These are phyloP conservation scores for Rhabdomys dilectus DNA, from an alignment of 2,113 vertebrate genomes.

Conservation along the genomic window DNA sequence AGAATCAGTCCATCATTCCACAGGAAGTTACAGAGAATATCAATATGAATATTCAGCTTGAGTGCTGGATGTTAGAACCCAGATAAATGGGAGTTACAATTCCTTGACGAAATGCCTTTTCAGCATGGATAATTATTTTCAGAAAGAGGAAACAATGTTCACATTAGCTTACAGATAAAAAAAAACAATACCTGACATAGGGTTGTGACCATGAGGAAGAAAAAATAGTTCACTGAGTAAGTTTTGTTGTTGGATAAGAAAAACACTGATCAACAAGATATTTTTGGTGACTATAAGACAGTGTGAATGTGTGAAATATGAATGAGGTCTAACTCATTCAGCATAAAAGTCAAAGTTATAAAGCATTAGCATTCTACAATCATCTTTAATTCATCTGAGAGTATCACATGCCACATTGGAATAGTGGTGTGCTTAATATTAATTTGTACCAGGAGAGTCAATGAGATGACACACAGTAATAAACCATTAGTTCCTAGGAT, in stretches of 20 bases:
- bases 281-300: neutral
- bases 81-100: no score
- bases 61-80: no score
- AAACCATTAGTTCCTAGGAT: neutral
- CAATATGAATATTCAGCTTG: no score
- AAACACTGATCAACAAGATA: neutral
- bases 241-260: no score
- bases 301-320: neutral
- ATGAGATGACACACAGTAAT: neutral
- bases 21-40: no score
- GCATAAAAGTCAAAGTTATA: neutral
- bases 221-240: neutral
- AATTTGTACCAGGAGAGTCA: neutral
- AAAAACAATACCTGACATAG: neutral
- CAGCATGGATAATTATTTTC: no score
- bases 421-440: neutral
- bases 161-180: no score
- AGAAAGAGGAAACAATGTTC: no score
- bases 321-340: neutral
- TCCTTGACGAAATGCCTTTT: no score
- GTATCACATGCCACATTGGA: neutral
- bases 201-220: neutral
- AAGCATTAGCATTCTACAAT: no score
- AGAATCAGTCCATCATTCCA: no score
- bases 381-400: neutral